Evolutionary conservation across 2,113 vertebrate species (phyloP), one percentile per base, ranked within the genome.

Genomic region (Megaceryle torquata): DNA sequence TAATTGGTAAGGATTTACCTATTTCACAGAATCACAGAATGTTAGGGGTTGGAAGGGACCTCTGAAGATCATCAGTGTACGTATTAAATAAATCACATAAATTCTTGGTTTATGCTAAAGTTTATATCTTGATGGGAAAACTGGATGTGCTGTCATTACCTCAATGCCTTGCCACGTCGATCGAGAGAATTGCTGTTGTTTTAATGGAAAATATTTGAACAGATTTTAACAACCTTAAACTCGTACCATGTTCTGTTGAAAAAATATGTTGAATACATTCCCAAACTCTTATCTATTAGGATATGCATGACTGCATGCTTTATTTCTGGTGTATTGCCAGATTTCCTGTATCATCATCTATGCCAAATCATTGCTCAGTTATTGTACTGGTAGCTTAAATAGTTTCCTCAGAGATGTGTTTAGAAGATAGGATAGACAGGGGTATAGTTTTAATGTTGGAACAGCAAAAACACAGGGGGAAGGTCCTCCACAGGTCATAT

Each of bases 311-410:
- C 72, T 93, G 61, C 26, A 15, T 93, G 60, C 68, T 95, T 93
- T 75, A 37, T 77, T 91, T 89, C 71, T 95, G 94, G 54, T 87
- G 7, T 59, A 9, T 70, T 80, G 84, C 94, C 93, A 93, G 70
- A 74, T 87, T 96, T 86, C 78, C 82, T 2, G 2, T 89, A 76
- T 72, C 63, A 44, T 74, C 71, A n/a, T 85, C 82, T 82, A 9
- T 95, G 93, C 89, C 89, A 95, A 88, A 71, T 93, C 94, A 94
- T 84, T 94, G 85, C 94, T 96, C 95, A 93, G 33, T 96, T 96
- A 53, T 82, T 93, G 80, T 80, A 76, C 67, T 65, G 74, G 20
- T 76, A 91, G 81, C 70, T 89, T 89, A 84, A 93, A 75, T 88
- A 44, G 25, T 94, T 93, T 57, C 50, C 29, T 91, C 48, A 82